phyloP scores from a whole-genome alignment of 2,113 vertebrate species.

The Cranoglanis bouderius region DNA sequence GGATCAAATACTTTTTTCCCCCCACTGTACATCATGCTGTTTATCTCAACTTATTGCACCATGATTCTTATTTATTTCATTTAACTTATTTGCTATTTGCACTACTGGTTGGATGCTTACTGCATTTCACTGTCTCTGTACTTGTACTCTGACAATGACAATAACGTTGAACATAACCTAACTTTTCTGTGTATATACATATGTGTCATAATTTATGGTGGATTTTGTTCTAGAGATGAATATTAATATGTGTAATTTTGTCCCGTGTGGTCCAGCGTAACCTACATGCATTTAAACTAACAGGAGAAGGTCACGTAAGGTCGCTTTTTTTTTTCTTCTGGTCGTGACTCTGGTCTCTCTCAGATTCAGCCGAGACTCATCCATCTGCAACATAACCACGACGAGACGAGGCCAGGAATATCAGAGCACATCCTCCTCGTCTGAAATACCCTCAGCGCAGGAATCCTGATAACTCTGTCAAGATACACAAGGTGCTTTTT shows the following conservation, averaged over 20 bases:
- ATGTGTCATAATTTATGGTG: neutral
- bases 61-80: too few species aligned
- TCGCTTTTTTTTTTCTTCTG: constrained; percentile 3
- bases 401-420: constrained; percentile 48
- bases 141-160: too few species aligned
- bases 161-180: too few species aligned
- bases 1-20: too few species aligned
- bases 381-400: constrained; percentile 54
- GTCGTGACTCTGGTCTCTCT: neutral
- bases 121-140: too few species aligned
- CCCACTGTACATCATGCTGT: too few species aligned
- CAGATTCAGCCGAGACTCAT: constrained; percentile 49
- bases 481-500: constrained; percentile 44
- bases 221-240: neutral
- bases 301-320: constrained; percentile 1
- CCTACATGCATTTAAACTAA: neutral
- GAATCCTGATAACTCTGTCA: constrained; percentile 46
- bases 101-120: too few species aligned
- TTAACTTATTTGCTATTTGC: too few species aligned
- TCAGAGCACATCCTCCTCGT: constrained; percentile 46
- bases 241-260: neutral
- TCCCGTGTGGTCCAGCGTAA: neutral
- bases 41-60: too few species aligned
- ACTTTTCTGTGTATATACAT: neutral
- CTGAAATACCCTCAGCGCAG: constrained; percentile 39